Evolutionary conservation across 2,888 invertebrate species (phyloP).

Genomic region (Resseliella maxima): DNA sequence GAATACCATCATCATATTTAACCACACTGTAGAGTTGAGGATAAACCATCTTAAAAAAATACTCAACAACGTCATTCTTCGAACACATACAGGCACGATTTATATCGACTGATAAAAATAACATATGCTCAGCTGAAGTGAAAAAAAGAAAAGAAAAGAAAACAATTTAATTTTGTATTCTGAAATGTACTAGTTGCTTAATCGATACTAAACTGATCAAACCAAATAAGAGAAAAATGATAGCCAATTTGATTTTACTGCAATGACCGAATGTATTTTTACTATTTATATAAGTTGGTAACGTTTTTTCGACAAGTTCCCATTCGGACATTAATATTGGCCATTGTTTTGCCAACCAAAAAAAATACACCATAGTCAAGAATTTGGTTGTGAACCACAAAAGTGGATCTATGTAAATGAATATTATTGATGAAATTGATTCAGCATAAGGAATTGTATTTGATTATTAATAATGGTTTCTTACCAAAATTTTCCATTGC

Average conservation of each 20-base stretch:
- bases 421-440: too few species aligned
- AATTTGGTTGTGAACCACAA: conserved; percentile 55
- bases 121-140: conserved; percentile 74
- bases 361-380: background rate
- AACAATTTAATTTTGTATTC: background rate
- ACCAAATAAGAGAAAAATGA: background rate
- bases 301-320: conserved; percentile 19
- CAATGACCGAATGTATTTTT: background rate
- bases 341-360: conserved; percentile 50
- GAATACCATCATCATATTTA: conserved; percentile 67
- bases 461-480: conserved; percentile 17
- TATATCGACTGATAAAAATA: conserved; percentile 73
- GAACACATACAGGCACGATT: conserved; percentile 23
- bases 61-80: conserved; percentile 60
- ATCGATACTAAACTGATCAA: conserved; percentile 32
- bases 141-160: background rate
- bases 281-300: background rate
- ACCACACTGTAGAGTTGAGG: conserved; percentile 70
- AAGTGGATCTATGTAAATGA: conserved; percentile 49
- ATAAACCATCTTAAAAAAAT: conserved; percentile 66
- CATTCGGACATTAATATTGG: conserved; percentile 41
- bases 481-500: background rate
- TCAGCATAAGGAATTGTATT: background rate
- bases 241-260: conserved; percentile 5
- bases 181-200: background rate